These are phyloP conservation scores for Drosophila niveifrons DNA, from an alignment of 2,888 invertebrate species.

Conservation along the genomic window DNA sequence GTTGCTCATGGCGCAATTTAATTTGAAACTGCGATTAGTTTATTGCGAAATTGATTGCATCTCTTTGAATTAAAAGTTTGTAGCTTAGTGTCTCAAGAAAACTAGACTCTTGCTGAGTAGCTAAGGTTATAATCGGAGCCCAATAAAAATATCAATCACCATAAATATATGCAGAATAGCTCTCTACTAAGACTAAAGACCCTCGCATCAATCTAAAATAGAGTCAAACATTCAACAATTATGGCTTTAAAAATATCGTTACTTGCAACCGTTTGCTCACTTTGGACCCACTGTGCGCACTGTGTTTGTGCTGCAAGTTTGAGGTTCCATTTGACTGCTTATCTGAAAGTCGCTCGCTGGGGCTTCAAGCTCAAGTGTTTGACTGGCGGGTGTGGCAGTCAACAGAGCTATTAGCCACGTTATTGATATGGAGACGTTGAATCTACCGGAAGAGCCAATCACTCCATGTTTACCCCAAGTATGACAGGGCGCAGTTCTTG, in stretches of 20 bases:
- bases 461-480: slow-evolving; percentile 39
- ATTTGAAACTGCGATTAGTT: too few relatives aligned
- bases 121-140: too few relatives aligned
- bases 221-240: neutral
- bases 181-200: too few relatives aligned
- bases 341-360: slow-evolving; percentile 19
- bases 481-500: slow-evolving; percentile 31
- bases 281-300: slow-evolving; percentile 33
- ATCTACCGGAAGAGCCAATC: slow-evolving; percentile 52
- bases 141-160: too few relatives aligned
- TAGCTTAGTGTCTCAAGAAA: too few relatives aligned
- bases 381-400: slow-evolving; percentile 45
- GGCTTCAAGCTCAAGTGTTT: slow-evolving; percentile 43
- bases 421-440: slow-evolving; percentile 38
- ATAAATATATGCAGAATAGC: too few relatives aligned
- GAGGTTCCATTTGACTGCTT: slow-evolving; percentile 24
- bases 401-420: slow-evolving; percentile 33
- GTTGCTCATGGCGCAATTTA: too few relatives aligned
- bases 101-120: too few relatives aligned
- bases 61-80: too few relatives aligned
- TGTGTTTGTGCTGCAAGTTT: slow-evolving; percentile 3
- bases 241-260: neutral
- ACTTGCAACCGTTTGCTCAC: neutral
- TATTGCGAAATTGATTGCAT: too few relatives aligned
- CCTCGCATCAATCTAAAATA: too few relatives aligned